Conservation (phyloP, 2,888 invertebrate species). For the Scaptomyza flava region DNA sequence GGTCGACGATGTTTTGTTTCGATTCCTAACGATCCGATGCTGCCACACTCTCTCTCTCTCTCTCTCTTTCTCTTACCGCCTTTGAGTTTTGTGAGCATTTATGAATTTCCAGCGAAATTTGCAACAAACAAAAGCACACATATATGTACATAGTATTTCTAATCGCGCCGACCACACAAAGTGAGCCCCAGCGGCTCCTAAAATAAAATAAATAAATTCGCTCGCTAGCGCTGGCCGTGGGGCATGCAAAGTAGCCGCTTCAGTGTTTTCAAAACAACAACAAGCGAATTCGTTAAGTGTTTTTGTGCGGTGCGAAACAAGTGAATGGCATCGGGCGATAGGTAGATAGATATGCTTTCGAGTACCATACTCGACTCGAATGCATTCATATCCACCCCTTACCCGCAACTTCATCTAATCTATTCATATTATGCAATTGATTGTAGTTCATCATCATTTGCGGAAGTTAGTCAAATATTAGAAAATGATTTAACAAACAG, state of each 20-base stretch:
- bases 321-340: slow-evolving; percentile 34
- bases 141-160: background rate
- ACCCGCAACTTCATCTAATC: too few species aligned
- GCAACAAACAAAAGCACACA: background rate
- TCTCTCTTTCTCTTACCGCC: too few species aligned
- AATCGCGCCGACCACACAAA: background rate
- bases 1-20: slow-evolving; percentile 45
- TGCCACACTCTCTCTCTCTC: background rate
- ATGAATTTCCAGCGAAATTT: background rate
- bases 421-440: too few species aligned
- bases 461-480: too few species aligned
- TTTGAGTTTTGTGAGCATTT: background rate
- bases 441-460: too few species aligned
- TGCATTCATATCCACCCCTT: slow-evolving; percentile 30
- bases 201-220: background rate
- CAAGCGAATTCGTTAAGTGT: background rate
- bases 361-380: slow-evolving; percentile 18
- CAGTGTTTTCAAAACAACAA: slow-evolving; percentile 34
- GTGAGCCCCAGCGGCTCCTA: background rate
- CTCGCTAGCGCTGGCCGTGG: slow-evolving; percentile 32
- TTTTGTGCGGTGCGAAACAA: slow-evolving; percentile 27
- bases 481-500: too few species aligned
- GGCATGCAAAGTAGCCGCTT: slow-evolving; percentile 69
- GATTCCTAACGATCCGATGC: background rate
- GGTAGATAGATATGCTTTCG: background rate